Evolutionary conservation across 2,797 vertebrate genomes (phyloP).

Genomic region (Pempheris klunzingeri): DNA sequence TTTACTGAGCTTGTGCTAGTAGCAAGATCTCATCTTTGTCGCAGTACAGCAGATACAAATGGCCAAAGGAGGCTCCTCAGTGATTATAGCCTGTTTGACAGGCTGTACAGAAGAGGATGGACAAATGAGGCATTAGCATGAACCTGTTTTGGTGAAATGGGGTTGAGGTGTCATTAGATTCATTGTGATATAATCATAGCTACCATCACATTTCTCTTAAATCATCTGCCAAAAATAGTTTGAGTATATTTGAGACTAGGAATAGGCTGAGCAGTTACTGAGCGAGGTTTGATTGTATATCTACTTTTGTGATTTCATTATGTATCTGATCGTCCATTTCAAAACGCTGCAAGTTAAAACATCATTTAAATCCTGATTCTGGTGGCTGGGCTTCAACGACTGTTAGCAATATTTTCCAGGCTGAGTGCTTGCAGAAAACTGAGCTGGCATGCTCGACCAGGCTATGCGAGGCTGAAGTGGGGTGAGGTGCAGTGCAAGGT

Average conservation of each 20-base stretch:
- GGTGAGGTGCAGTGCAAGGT: not conserved
- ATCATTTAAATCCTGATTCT: not conserved
- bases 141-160: not conserved
- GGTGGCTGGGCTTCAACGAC: not conserved
- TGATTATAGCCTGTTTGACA: too few species aligned
- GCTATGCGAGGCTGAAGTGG: not conserved
- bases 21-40: not conserved
- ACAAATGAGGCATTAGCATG: conserved; percentile 2
- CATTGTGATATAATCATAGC: not conserved
- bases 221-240: not conserved
- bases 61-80: too few species aligned
- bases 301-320: too few species aligned
- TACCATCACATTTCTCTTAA: not conserved
- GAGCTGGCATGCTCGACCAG: not conserved
- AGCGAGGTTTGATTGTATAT: not conserved
- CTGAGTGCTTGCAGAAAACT: not conserved
- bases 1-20: too few species aligned
- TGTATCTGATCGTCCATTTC: not conserved
- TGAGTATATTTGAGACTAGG: not conserved
- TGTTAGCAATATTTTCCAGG: not conserved
- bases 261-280: not conserved
- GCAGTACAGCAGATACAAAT: not conserved
- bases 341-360: not conserved
- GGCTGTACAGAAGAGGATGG: not conserved
- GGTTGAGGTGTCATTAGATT: not conserved